A percentile compares a stretch with the other conserved stretches of the same genome.
Evolutionary conservation across 2,797 vertebrate species (phyloP).

Genomic region (Chaenodraco wilsoni): DNA sequence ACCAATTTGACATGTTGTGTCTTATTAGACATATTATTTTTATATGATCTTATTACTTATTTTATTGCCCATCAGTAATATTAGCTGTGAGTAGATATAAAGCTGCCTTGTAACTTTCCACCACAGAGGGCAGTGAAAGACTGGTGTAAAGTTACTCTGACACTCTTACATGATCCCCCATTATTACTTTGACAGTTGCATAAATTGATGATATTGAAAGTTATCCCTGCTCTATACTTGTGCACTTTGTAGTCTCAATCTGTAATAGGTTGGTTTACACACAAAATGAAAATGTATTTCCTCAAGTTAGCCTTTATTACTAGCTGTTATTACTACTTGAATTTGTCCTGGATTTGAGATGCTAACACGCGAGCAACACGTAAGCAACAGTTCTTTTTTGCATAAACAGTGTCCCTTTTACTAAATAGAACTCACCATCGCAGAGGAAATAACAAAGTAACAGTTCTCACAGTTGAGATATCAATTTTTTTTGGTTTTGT

Average conservation of each 20-base stretch:
- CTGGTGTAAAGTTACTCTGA: neutral
- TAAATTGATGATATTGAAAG: neutral
- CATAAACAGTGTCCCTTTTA: no score
- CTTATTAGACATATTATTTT: no score
- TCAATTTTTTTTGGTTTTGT: constrained; percentile 6
- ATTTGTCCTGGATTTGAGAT: neutral
- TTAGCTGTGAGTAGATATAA: neutral
- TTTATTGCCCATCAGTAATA: neutral
- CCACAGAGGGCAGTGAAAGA: constrained; percentile 17
- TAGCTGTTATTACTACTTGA: neutral
- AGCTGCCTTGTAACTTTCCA: neutral
- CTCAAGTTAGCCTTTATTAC: neutral
- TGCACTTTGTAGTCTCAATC: neutral
- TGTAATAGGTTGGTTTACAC: neutral
- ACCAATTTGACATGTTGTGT: no score
- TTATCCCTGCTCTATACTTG: no score
- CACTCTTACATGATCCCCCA: neutral
- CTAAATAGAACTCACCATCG: neutral
- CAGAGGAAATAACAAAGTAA: neutral
- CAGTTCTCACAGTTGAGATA: neutral
- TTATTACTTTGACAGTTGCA: neutral
- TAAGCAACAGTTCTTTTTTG: no score
- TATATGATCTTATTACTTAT: no score
- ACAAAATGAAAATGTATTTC: neutral
- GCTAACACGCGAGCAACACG: no score